Conservation (phyloP, 2,888 invertebrate genomes). For the Julus scanicus region DNA sequence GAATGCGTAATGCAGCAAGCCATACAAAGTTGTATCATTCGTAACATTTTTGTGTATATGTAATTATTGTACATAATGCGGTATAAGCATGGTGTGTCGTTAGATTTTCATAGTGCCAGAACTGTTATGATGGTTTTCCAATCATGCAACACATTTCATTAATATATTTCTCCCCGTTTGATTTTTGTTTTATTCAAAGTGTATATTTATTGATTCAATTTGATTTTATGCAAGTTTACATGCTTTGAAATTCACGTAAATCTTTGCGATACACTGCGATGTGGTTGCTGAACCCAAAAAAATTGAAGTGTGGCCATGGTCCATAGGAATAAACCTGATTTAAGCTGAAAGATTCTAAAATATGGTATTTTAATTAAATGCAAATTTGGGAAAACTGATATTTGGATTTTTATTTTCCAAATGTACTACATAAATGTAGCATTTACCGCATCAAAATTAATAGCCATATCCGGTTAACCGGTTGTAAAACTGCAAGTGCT, state of each 20-base stretch:
- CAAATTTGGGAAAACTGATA: too few species aligned
- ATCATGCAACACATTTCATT: conserved; percentile 9
- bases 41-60: conserved; percentile 40
- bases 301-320: not conserved
- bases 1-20: not conserved
- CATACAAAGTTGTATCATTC: conserved; percentile 26
- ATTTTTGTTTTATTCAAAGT: not conserved
- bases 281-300: not conserved
- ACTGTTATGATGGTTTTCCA: not conserved
- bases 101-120: not conserved
- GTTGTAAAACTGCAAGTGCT: too few species aligned
- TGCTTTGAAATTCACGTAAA: not conserved
- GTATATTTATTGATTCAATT: not conserved
- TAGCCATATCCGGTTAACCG: too few species aligned
- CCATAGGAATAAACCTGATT: not conserved
- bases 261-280: not conserved
- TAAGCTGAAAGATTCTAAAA: not conserved
- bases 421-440: too few species aligned
- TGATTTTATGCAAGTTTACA: not conserved
- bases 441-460: too few species aligned
- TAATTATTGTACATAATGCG: conserved; percentile 40
- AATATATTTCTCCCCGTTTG: not conserved
- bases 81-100: conserved; percentile 8
- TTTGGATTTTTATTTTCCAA: too few species aligned
- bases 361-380: too few species aligned